A percentile compares a stretch with the other conserved stretches of the same genome.
These are phyloP conservation scores for Drosophila eugracilis DNA, from an alignment of 1,140 invertebrate genomes.

Conservation along the genomic window DNA sequence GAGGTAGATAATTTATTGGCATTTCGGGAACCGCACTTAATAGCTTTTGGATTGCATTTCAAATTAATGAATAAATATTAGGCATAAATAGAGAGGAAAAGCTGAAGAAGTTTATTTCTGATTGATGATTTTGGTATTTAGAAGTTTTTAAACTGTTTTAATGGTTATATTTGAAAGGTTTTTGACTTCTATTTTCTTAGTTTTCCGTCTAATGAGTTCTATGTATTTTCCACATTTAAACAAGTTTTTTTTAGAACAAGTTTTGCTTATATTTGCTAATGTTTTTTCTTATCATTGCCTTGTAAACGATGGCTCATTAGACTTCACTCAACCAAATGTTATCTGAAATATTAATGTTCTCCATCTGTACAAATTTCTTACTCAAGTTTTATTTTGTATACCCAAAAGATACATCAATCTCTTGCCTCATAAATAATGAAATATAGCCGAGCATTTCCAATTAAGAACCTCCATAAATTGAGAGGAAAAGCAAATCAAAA, in stretches of 20 bases:
- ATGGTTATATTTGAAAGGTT: too few relatives aligned
- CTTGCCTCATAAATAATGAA: slow-evolving; percentile 12
- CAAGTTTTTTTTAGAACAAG: neutral
- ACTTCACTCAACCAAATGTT: slow-evolving; percentile 1
- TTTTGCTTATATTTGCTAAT: slow-evolving; percentile 6
- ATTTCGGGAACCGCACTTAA: neutral
- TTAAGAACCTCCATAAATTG: slow-evolving; percentile 11
- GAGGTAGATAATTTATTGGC: neutral
- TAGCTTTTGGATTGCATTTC: slow-evolving; percentile 16
- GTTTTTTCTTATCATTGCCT: slow-evolving; percentile 20
- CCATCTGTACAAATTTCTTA: neutral
- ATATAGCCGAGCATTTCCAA: slow-evolving; percentile 8
- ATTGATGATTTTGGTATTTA: neutral
- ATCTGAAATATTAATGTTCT: slow-evolving; percentile 17
- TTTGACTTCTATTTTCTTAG: neutral
- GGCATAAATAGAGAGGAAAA: neutral
- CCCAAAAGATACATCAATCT: slow-evolving; percentile 11
- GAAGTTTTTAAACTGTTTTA: neutral
- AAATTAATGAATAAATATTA: slow-evolving; percentile 5
- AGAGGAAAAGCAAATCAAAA: neutral
- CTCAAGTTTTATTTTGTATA: slow-evolving; percentile 1
- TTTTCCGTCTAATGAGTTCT: slow-evolving; percentile 1
- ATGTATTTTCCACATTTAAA: neutral
- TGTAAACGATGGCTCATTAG: neutral
- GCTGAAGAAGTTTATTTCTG: neutral